Evolutionary conservation across 2,113 vertebrate species (phyloP), one percentile per base, ranked within the genome.

Genomic region (Mola mola): DNA sequence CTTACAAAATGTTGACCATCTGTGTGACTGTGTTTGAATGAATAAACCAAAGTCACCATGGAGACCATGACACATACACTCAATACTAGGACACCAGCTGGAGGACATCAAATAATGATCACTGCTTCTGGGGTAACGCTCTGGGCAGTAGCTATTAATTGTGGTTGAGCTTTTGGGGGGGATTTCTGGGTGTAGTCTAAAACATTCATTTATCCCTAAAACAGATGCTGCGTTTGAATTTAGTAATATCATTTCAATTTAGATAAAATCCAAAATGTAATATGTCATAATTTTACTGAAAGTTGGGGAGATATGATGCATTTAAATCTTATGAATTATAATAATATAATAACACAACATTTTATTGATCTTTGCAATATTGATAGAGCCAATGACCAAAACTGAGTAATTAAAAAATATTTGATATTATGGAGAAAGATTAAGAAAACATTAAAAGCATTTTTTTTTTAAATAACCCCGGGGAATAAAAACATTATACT

Each of bases 51-150:
- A 47, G 63, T 88, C 50, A 21, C 79, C 76, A 79, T 75, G 76
- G 75, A 66, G 56, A 80, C 66, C 70, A 55, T 86, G 82, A 90
- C 87, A 90, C 74, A 87, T 46, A 90, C 87, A 84, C 84, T 68
- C 55, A 50, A 71, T 69, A 72, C 33, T 66, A 62, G 74, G 73
- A 80, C 74, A 88, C 76, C 86, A 91, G 84, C 82, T 91, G 88
- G 84, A 81, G 61, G 60, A 72, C 68, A 79, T 85, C 78, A 72
- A 59, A 79, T 83, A 78, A 72, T 83, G 63, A 80, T 68, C 53
- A 44, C 58, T 58, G 73, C 49, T 83, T 63, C 52, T 75, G 51
- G 68, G 70, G 72, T 68, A 62, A 67, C 42, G 42, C 63, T 78
- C 66, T 64, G 75, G 61, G 71, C 70, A 76, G 73, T 37, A 61